phyloP scores from a whole-genome alignment of 2,797 vertebrate species.

The Enteromius anoplus region DNA sequence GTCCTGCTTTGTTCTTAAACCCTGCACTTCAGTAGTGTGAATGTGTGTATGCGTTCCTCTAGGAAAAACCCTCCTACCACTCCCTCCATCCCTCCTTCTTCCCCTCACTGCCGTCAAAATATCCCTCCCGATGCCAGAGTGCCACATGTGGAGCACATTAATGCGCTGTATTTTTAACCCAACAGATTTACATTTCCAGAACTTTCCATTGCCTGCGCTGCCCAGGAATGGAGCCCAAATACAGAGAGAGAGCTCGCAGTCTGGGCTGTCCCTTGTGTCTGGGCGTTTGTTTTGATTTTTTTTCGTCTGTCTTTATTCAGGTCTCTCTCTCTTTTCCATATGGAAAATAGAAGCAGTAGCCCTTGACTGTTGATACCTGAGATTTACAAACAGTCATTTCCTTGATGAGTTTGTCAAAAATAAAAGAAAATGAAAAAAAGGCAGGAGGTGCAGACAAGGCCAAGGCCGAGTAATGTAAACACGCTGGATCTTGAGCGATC shows the following conservation, averaged over 20 bases:
- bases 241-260: slow-evolving; percentile 69
- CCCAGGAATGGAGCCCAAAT: slow-evolving; percentile 77
- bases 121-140: slow-evolving; percentile 76
- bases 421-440: slow-evolving; percentile 49
- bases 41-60: slow-evolving; percentile 47
- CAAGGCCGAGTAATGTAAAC: slow-evolving; percentile 67
- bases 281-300: slow-evolving; percentile 70
- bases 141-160: slow-evolving; percentile 86
- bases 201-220: slow-evolving; percentile 83
- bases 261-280: slow-evolving; percentile 65
- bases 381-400: slow-evolving; percentile 81
- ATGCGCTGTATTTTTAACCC: slow-evolving; percentile 84
- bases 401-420: slow-evolving; percentile 73
- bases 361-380: slow-evolving; percentile 75
- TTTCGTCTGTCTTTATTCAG: slow-evolving; percentile 60
- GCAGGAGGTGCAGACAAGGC: slow-evolving; percentile 62
- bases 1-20: slow-evolving; percentile 26
- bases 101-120: slow-evolving; percentile 74
- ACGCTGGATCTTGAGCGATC: slow-evolving; percentile 65
- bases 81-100: slow-evolving; percentile 54
- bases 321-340: slow-evolving; percentile 57
- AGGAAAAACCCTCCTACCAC: slow-evolving; percentile 72
- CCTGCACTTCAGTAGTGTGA: slow-evolving; percentile 26
- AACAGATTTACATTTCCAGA: slow-evolving; percentile 84
- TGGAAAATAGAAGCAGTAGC: slow-evolving; percentile 62